These are phyloP conservation scores for Kryptolebias ocellatus DNA, from an alignment of 2,797 vertebrate species.

Conservation along the genomic window DNA sequence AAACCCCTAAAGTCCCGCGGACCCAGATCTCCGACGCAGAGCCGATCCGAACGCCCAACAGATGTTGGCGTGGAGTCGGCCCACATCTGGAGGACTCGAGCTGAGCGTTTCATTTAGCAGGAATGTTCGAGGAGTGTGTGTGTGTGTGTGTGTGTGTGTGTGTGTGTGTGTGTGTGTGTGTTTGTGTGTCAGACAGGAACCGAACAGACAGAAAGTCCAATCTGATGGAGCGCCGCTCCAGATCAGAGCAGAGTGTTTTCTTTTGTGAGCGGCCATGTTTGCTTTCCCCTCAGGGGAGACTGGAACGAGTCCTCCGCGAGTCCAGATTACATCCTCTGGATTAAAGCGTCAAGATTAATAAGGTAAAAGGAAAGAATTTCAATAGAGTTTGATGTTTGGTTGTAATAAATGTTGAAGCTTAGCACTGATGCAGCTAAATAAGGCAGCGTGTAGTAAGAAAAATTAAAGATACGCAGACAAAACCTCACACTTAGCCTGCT, in stretches of 20 bases:
- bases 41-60: not conserved
- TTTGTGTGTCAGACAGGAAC: not conserved
- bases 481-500: too few species aligned
- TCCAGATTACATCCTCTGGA: too few species aligned
- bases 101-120: conserved; percentile 52
- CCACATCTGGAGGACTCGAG: conserved; percentile 51
- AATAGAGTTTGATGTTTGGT: too few species aligned
- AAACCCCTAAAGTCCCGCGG: not conserved
- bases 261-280: not conserved
- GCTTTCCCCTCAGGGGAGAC: not conserved
- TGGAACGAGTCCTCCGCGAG: not conserved
- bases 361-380: too few species aligned
- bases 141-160: conserved; percentile 8
- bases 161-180: not conserved
- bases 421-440: too few species aligned
- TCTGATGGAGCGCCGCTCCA: conserved; percentile 45
- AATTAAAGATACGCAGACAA: too few species aligned
- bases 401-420: too few species aligned
- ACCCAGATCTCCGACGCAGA: not conserved
- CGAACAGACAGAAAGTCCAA: conserved; percentile 48
- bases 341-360: too few species aligned
- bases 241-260: conserved; percentile 19
- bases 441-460: too few species aligned
- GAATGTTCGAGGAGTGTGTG: conserved; percentile 26
- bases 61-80: conserved; percentile 22